Conservation (phyloP, 2,888 invertebrate species). For the Lithophane socia region DNA sequence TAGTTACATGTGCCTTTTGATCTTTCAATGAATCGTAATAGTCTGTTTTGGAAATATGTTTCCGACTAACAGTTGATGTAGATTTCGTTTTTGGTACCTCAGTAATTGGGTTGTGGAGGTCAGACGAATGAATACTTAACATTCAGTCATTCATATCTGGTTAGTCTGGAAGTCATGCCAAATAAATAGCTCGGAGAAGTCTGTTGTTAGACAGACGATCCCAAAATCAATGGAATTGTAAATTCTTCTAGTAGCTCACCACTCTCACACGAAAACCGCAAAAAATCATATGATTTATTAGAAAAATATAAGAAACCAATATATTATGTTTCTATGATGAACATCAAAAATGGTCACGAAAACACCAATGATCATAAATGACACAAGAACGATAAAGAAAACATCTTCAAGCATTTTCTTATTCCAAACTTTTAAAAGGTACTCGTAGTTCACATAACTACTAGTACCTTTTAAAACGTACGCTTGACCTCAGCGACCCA, state of each 20-base stretch:
- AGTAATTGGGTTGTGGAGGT: conserved; percentile 13
- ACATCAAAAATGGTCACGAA: neutral
- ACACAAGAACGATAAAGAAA: neutral
- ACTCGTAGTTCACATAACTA: no score
- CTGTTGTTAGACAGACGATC: neutral
- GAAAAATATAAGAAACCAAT: neutral
- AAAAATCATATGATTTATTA: neutral
- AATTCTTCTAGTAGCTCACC: neutral
- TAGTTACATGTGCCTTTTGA: conserved; percentile 12
- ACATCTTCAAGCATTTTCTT: neutral
- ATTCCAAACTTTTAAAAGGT: neutral
- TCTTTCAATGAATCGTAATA: conserved; percentile 26
- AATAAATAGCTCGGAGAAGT: conserved; percentile 31
- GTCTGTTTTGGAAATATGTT: conserved; percentile 3
- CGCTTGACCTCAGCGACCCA: conserved; percentile 13
- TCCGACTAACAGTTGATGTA: conserved; percentile 7
- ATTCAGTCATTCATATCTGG: conserved; percentile 17
- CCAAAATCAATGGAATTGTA: conserved; percentile 4
- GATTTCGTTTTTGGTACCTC: neutral
- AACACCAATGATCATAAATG: neutral
- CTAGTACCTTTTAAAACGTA: no score
- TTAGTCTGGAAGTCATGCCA: conserved; percentile 31
- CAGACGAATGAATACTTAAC: neutral
- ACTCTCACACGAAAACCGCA: neutral
- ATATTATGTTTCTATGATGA: no score